Evolutionary conservation across 2,888 invertebrate genomes (phyloP), one percentile per base, ranked within the genome.

Genomic region (Chloroclystis v-ata): DNA sequence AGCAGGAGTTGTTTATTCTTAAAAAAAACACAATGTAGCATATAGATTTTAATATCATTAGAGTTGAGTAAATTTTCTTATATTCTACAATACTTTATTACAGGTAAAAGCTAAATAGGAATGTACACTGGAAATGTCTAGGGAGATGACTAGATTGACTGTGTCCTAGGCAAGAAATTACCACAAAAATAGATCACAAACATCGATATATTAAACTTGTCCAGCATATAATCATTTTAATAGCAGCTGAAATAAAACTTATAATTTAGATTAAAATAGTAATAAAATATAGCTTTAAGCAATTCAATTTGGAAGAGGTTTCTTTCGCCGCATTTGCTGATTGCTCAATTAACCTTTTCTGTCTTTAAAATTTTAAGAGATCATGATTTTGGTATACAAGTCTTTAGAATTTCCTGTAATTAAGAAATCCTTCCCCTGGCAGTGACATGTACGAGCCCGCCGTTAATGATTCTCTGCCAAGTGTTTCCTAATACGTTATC

Each of bases 401-500:
- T 47, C 29, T 41, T 58, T 51, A 24, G 20, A 4, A 20, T 35
- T 11, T 28, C 35, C 16, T 28, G 3, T 9, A 33, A 24, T 46
- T 46, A 43, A 0, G 52, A 40, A n/a, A 54, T 45, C 28, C 56
- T 65, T 11, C 75, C 82, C 40, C 86, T 72, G 1, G 81, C 76
- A 0, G 83, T 70, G 10, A 82, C 81, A 44, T 89, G 79, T 1
- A 75, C 69, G n/a, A 80, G 52, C 59, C 84, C 82, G 55, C 90
- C 75, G 14, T 69, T 54, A 37, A 94, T 91, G 25, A 94, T 92
- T 32, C 90, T 82, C 65, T 92, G 92, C 97, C 97, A 97, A 20
- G 92, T 92, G 24, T 91, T 90, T 38, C 97, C 97, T 44, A 91
- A 90, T 1, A 93, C 92, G 82, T 92, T 92, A 28, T 90, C 90